A percentile compares a stretch with the other conserved stretches of the same genome.
These are phyloP conservation scores for Epiblema foenella DNA, from an alignment of 2,888 invertebrate genomes.

Conservation along the genomic window DNA sequence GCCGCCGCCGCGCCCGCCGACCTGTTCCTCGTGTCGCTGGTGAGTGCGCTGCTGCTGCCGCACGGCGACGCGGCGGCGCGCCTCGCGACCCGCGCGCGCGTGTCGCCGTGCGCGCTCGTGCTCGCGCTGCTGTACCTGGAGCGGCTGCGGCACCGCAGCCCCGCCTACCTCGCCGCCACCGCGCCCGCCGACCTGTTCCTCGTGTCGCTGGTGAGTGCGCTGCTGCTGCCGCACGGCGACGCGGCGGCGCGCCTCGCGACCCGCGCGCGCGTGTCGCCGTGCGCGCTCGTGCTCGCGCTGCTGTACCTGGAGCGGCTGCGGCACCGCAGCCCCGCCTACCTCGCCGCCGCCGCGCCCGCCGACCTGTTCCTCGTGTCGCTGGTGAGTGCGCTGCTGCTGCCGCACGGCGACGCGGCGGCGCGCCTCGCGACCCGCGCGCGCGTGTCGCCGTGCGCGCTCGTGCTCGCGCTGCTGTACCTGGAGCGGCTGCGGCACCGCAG, in stretches of 20 bases:
- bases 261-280: no score
- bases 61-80: no score
- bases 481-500: no score
- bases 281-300: not conserved
- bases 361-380: slow-evolving; percentile 81
- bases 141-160: not conserved
- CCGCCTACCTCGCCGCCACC: slow-evolving; percentile 84
- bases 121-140: not conserved
- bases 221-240: no score
- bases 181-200: slow-evolving; percentile 89
- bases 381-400: no score
- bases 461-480: no score
- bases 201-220: slow-evolving; percentile 88
- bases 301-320: slow-evolving; percentile 96
- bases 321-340: slow-evolving; percentile 91
- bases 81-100: no score
- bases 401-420: no score
- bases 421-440: no score
- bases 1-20: not conserved
- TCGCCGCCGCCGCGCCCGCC: slow-evolving; percentile 92
- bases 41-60: no score
- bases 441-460: no score
- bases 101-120: not conserved
- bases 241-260: no score
- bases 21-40: slow-evolving; percentile 2